Base-by-base conservation (phyloP, 2,797 vertebrate species). In the Phrynocephalus forsythii region DNA sequence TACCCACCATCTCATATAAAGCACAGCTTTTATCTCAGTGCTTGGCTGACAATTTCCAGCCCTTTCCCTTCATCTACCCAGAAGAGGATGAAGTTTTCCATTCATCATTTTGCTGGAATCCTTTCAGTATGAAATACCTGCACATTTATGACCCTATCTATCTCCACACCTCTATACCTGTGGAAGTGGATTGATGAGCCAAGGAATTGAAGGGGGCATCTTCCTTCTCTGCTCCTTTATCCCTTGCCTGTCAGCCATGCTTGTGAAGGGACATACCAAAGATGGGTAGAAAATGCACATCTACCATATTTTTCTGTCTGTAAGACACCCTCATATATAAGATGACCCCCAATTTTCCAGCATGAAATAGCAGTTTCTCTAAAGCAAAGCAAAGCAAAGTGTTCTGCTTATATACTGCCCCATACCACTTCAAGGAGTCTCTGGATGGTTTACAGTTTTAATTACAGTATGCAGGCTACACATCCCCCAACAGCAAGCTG, bases 11-110 rank as follows among this genome's bases (percentile, higher is more conserved):
- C 16, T 28, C 82, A 84, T 20, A 83, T 3, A 71, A 84, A 11
- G 69, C 3, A 60, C 16, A 5, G 7, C 16, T 85, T n/a, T 67
- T 33, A 76, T 85, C 86, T 83, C 91, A 73, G 84, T 71, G 26
- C 87, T 82, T 86, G 67, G 89, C 87, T 92, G 88, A 83, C 79
- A 81, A n/a, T 88, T 22, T 85, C 86, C 84, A 79, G 68, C 38
- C 56, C 81, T 86, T 83, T n/a, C 4, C 48, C 30, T 38, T 72
- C 18, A 72, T 15, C 68, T 26, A 30, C 30, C n/a, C 3, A 16
- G 52, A 56, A 60, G 26, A 18, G 20, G 30, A 20, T 52, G 15
- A 15, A 11, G 44, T 79, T 79, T 78, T 85, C n/a, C 5, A 24
- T 6, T 56, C 28, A 28, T n/a, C 72, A 28, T 15, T 28, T 76